Conservation (phyloP, 2,113 vertebrate species). For the Coturnix japonica region DNA sequence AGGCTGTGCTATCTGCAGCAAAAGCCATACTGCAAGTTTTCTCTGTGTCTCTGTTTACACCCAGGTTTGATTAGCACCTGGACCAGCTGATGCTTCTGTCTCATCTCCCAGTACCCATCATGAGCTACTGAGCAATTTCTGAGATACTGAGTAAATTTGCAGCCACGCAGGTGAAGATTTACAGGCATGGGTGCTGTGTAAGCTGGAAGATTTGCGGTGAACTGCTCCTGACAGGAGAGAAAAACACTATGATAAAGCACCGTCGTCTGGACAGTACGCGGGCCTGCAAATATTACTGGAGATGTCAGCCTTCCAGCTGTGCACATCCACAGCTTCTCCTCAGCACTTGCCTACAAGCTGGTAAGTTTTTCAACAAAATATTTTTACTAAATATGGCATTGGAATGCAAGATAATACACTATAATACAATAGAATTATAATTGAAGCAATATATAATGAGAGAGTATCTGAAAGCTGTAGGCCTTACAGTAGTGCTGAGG, state of each 20-base stretch:
- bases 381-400: too few relatives aligned
- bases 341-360: neutral
- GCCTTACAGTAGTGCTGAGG: too few relatives aligned
- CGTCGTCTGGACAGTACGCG: neutral
- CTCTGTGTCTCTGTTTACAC: neutral
- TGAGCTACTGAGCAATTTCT: neutral
- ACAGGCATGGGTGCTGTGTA: neutral
- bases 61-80: accelerated
- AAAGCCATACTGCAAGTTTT: neutral
- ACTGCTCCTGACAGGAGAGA: neutral
- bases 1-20: neutral
- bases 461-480: too few relatives aligned
- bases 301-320: neutral
- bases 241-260: conserved; percentile 5
- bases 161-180: neutral
- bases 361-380: neutral
- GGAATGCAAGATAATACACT: too few relatives aligned
- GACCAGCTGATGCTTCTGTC: neutral
- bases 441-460: too few relatives aligned
- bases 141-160: neutral
- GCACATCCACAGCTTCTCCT: neutral
- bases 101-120: neutral
- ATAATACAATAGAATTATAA: too few relatives aligned
- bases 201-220: neutral
- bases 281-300: neutral